Evolutionary conservation across 2,113 vertebrate species (phyloP).

Genomic region (Dinomys branickii): DNA sequence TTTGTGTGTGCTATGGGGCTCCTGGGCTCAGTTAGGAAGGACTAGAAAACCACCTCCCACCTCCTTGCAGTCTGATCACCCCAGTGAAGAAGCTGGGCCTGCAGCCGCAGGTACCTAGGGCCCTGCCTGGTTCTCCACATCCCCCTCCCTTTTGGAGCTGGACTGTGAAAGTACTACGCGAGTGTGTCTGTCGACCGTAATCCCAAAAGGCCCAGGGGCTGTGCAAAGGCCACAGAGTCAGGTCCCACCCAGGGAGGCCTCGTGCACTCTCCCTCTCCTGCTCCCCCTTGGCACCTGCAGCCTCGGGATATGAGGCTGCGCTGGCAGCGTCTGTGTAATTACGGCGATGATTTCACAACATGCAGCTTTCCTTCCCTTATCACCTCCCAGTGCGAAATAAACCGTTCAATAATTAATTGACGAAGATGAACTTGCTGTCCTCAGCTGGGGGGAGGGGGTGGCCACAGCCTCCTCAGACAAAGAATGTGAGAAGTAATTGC

Average conservation of each 20-base stretch:
- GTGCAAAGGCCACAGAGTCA: background rate
- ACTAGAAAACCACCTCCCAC: background rate
- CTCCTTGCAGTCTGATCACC: background rate
- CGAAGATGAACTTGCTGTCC: constrained; percentile 80
- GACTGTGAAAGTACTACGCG: background rate
- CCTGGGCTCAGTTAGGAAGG: background rate
- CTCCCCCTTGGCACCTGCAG: background rate
- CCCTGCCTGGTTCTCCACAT: background rate
- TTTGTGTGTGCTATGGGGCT: background rate
- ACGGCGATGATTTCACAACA: constrained; percentile 73
- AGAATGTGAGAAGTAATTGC: constrained; percentile 84
- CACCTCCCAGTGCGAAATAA: constrained; percentile 81
- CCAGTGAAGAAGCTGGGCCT: background rate
- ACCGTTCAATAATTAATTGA: constrained; percentile 88
- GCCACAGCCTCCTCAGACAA: constrained; percentile 80
- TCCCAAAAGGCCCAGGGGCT: background rate
- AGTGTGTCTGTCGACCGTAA: background rate
- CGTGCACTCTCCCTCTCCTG: background rate
- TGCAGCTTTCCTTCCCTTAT: constrained; percentile 62
- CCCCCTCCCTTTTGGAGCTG: background rate
- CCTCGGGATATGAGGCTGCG: background rate
- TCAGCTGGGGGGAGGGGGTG: constrained; percentile 22
- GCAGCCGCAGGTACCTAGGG: no score
- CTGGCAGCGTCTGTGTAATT: constrained; percentile 77
- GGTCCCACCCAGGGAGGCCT: background rate